Percentiles rank a stretch among this genome's conserved stretches.
These are phyloP conservation scores for Onychomys arenicola DNA, from an alignment of 2,797 vertebrate species.

Conservation along the genomic window DNA sequence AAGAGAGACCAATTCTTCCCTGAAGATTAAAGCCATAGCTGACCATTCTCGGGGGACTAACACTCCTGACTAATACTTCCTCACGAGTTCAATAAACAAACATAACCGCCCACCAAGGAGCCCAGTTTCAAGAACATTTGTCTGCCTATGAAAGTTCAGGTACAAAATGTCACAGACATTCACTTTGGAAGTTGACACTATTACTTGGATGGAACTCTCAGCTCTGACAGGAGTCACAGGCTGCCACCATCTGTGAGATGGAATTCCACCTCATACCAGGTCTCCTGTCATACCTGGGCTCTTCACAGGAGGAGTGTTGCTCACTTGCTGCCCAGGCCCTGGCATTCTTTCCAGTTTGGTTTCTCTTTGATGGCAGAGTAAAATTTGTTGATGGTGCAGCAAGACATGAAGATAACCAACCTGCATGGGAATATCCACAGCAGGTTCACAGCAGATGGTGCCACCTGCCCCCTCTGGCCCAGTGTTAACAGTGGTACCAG, in stretches of 20 bases:
- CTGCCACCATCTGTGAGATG: neutral
- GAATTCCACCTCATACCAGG: conserved; percentile 40
- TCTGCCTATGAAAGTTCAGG: conserved; percentile 21
- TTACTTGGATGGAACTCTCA: neutral
- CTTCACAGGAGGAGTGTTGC: neutral
- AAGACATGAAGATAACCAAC: neutral
- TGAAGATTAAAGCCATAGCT: conserved; percentile 58
- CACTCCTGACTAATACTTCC: neutral
- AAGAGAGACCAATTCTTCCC: neutral
- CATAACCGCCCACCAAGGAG: conserved; percentile 16
- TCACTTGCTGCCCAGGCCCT: neutral
- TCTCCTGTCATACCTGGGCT: neutral
- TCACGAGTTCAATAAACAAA: conserved; percentile 63
- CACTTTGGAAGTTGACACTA: neutral
- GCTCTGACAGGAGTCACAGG: neutral
- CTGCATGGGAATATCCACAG: fast-evolving
- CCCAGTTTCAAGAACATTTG: neutral
- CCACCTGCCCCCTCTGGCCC: too few species aligned
- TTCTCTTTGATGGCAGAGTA: conserved; percentile 27
- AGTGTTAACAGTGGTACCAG: neutral
- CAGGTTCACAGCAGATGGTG: neutral
- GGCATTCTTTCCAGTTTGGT: conserved; percentile 17
- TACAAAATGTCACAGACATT: conserved; percentile 7
- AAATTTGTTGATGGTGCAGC: neutral
- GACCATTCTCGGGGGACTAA: conserved; percentile 53